Evolutionary conservation across 1,140 invertebrate genomes (phyloP).

Genomic region (Holcopasites calliopsidis): DNA sequence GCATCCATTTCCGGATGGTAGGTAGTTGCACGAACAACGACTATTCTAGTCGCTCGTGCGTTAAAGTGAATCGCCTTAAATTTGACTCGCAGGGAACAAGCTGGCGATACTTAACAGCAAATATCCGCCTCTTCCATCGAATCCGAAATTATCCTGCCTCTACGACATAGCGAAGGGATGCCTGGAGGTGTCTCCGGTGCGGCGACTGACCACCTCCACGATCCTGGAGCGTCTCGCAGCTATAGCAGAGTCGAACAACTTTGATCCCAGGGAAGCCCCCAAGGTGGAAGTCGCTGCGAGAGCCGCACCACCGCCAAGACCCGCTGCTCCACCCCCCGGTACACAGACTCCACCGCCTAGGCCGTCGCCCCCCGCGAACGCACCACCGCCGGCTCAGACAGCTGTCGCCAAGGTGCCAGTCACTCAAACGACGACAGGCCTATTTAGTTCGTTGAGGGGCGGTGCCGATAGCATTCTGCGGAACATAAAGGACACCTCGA

Average conservation of each 20-base stretch:
- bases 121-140: slow-evolving; percentile 90
- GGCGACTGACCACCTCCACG: slow-evolving; percentile 87
- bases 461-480: slow-evolving; percentile 93
- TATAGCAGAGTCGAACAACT: slow-evolving; percentile 90
- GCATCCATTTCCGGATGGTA: slow-evolving; percentile 98
- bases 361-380: slow-evolving; percentile 57
- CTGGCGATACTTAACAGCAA: slow-evolving; percentile 98
- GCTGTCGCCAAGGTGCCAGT: slow-evolving; percentile 50
- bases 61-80: not conserved
- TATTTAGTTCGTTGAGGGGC: slow-evolving; percentile 91
- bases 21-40: not conserved
- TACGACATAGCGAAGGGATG: slow-evolving; percentile 95
- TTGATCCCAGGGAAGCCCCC: slow-evolving; percentile 88
- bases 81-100: slow-evolving; percentile 84
- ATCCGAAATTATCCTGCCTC: slow-evolving; percentile 90
- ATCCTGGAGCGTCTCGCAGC: slow-evolving; percentile 92
- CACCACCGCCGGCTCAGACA: slow-evolving; percentile 54
- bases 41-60: not conserved
- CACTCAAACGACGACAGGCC: slow-evolving; percentile 75
- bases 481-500: slow-evolving; percentile 97
- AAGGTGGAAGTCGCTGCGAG: slow-evolving; percentile 81
- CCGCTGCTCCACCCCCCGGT: slow-evolving; percentile 66
- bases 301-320: slow-evolving; percentile 74
- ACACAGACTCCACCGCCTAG: slow-evolving; percentile 70
- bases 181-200: slow-evolving; percentile 89